Evolutionary conservation across 2,888 invertebrate species (phyloP), one percentile per base, ranked within the genome.

Genomic region (Metallyticus violacea): DNA sequence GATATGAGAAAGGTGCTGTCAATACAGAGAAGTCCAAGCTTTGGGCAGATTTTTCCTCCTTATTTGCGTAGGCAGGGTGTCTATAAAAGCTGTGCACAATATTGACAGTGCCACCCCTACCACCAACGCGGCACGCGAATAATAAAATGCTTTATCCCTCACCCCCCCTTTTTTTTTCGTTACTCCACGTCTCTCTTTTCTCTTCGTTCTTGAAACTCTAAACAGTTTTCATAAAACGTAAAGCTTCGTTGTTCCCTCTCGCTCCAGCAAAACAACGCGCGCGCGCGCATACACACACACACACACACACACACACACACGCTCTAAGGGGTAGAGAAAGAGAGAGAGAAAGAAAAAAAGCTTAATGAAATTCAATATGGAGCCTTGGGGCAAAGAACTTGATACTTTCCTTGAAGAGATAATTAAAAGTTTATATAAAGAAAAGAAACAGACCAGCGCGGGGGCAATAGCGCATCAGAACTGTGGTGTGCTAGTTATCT

Each of bases 401-500:
- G 79, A 87, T 87, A 87, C 82, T 85, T 30, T 76, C 85, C 81
- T 85, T 77, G 26, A 81, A 81, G 78, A 87, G 40, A 85, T 87
- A 85, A 85, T 87, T 87, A 87, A 87, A 86, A 86, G 86, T 86
- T 86, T 86, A 85, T 85, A 85, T 83, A 83, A 83, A 83, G 83
- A 85, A 85, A 79, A 28, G 40, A 62, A 62, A 62, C 40, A 15
- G 40, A 62, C 40, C 22, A 22, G 22, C 40, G 9, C 40, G 15
- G 9, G 40, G 40, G 40, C 40, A 22, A 62, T 15, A n/a, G n/a
- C n/a, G n/a, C 15, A 62, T 62, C 40, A 62, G 40, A 3, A 62
- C 22, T 62, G 7, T 62, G 15, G 9, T 62, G 15, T 6, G 6
- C 6, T 6, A 29, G 29, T 6, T 6, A 29, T 29, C 6, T 29